A percentile compares a stretch with the other conserved stretches of the same genome.
These are phyloP conservation scores for Ovis canadensis DNA, from an alignment of 2,113 vertebrate genomes.

Conservation along the genomic window DNA sequence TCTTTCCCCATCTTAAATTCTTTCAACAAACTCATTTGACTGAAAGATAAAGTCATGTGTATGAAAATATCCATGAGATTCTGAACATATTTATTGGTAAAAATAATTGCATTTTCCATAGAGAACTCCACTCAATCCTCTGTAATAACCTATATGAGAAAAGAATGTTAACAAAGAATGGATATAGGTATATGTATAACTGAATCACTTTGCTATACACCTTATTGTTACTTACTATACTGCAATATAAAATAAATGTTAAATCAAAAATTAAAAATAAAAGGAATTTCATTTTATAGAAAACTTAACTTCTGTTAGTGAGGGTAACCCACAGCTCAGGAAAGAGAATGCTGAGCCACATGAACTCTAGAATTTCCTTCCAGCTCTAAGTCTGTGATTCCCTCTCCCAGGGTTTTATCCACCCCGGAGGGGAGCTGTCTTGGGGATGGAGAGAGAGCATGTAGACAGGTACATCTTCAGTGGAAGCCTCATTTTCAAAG, in stretches of 20 bases:
- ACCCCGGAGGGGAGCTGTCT: not conserved
- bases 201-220: not conserved
- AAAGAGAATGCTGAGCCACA: not conserved
- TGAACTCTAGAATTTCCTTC: not conserved
- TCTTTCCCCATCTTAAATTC: not conserved
- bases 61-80: not conserved
- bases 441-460: not conserved
- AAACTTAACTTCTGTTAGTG: not conserved
- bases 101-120: not conserved
- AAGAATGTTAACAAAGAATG: not conserved
- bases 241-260: not conserved
- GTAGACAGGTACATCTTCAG: not conserved
- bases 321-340: not conserved
- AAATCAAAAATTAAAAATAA: not conserved
- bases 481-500: not conserved
- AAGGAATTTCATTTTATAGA: not conserved
- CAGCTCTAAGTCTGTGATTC: not conserved
- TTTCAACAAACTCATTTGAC: not conserved
- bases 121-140: not conserved
- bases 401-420: not conserved
- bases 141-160: not conserved
- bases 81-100: not conserved
- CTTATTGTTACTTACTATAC: not conserved
- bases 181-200: not conserved
- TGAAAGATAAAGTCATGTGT: not conserved